Evolutionary conservation across 2,113 vertebrate genomes (phyloP).

Genomic region (Oostethus manadensis): DNA sequence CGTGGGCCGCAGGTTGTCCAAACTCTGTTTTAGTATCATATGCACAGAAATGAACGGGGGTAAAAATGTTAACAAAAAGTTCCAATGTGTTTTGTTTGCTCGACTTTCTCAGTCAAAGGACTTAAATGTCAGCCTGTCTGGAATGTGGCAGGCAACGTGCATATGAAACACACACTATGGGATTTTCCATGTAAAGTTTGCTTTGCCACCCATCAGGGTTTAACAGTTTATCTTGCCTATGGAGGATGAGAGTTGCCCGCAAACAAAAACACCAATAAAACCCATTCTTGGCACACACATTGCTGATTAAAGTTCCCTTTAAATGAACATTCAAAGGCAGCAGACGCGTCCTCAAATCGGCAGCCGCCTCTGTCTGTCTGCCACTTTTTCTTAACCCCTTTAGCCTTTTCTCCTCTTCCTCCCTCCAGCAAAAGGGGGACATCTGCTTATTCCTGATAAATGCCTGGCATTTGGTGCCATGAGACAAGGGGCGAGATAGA

Average conservation of each 20-base stretch:
- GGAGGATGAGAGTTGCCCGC: neutral
- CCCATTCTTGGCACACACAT: neutral
- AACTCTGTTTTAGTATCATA: too few species aligned
- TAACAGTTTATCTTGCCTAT: neutral
- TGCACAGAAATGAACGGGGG: too few species aligned
- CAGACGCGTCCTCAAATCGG: neutral
- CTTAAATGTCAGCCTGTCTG: too few species aligned
- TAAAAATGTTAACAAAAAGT: too few species aligned
- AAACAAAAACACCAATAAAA: neutral
- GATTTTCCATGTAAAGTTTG: neutral
- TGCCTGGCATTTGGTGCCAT: slow-evolving; percentile 61
- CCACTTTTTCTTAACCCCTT: slow-evolving; percentile 13
- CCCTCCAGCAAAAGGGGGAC: slow-evolving; percentile 50
- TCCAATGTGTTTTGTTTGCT: too few species aligned
- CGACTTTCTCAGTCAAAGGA: too few species aligned
- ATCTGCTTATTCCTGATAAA: slow-evolving; percentile 70
- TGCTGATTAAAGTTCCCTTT: neutral
- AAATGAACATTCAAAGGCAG: slow-evolving; percentile 19
- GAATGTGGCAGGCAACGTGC: too few species aligned
- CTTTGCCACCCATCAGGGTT: neutral
- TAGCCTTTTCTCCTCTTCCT: slow-evolving; percentile 24
- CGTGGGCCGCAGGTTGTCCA: too few species aligned
- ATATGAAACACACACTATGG: neutral
- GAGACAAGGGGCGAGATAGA: slow-evolving; percentile 32
- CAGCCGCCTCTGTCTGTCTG: slow-evolving; percentile 5